Percentiles rank a stretch among this genome's conserved stretches.
These are phyloP conservation scores for Microtus agrestis DNA, from an alignment of 2,797 vertebrate species.

Conservation along the genomic window DNA sequence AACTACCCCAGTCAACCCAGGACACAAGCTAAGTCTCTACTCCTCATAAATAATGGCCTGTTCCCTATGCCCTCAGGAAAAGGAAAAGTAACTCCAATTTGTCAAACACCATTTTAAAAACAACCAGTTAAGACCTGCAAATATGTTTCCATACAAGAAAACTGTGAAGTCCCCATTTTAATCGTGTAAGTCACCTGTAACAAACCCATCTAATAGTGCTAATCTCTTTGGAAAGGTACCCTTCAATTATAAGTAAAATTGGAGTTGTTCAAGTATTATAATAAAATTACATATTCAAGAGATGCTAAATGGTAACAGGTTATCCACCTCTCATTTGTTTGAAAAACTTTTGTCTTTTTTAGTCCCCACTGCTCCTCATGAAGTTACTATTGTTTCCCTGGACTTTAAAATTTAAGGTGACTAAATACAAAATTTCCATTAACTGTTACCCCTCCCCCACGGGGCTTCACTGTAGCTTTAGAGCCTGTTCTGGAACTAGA, in stretches of 20 bases:
- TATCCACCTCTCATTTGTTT: not conserved
- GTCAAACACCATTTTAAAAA: not conserved
- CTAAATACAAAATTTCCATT: not conserved
- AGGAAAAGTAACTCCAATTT: not conserved
- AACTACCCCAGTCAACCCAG: not conserved
- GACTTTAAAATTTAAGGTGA: not conserved
- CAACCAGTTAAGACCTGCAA: not conserved
- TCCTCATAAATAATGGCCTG: not conserved
- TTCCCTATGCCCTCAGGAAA: not conserved
- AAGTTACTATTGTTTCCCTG: not conserved
- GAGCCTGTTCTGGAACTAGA: no score
- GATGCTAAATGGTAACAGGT: not conserved
- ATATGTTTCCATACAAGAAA: not conserved
- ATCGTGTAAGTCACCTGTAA: not conserved
- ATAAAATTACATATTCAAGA: not conserved
- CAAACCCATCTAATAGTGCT: not conserved
- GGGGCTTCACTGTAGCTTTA: no score
- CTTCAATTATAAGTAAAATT: not conserved
- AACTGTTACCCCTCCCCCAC: not conserved
- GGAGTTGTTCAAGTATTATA: not conserved
- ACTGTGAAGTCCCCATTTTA: not conserved
- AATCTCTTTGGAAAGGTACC: not conserved
- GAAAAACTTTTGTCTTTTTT: not conserved
- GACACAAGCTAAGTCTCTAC: not conserved
- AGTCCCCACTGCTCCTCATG: not conserved